Percentiles rank a stretch among this genome's conserved stretches.
phyloP scores from a whole-genome alignment of 2,113 vertebrate species.

The Pterocles burchelli region DNA sequence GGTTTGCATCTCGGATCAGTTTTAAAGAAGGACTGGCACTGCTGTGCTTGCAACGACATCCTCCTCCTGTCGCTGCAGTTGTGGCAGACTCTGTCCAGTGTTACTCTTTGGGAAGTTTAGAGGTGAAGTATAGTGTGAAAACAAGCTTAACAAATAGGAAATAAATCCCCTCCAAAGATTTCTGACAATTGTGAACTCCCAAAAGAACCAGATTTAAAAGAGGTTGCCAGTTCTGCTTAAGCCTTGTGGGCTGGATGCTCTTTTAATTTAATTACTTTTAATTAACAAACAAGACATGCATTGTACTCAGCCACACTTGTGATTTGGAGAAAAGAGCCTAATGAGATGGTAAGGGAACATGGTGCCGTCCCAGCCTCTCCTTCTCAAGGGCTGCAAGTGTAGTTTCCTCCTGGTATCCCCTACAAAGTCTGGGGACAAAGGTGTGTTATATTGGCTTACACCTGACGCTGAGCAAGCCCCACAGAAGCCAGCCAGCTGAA shows the following conservation, averaged over 20 bases:
- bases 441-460: neutral
- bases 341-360: neutral
- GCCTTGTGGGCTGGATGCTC: neutral
- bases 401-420: neutral
- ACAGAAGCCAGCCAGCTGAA: neutral
- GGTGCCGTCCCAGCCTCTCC: neutral
- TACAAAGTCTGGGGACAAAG: neutral
- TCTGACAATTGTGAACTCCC: neutral
- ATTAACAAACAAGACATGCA: neutral
- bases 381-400: rapidly evolving
- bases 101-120: neutral
- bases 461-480: neutral
- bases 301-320: neutral
- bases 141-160: neutral
- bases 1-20: neutral
- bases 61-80: neutral
- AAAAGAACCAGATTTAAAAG: neutral
- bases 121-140: neutral
- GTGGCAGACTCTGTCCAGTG: neutral
- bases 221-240: neutral
- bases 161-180: neutral
- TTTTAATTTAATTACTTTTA: neutral
- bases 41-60: neutral
- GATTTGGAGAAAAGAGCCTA: neutral
- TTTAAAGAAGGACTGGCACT: neutral